phyloP scores from a whole-genome alignment of 2,888 invertebrate genomes.

The Hydropsyche betteni region DNA sequence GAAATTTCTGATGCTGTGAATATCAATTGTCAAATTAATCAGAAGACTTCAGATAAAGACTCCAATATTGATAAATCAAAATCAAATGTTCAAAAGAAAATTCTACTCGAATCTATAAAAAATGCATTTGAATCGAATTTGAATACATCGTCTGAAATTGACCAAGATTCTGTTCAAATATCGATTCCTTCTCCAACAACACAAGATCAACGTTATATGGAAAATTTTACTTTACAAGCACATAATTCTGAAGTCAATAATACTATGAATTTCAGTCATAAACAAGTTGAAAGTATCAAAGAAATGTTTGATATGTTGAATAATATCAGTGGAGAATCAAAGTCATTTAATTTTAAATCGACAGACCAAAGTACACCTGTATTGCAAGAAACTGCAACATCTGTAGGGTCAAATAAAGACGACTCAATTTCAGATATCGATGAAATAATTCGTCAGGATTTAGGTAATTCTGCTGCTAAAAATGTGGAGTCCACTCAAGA shows the following conservation, averaged over 20 bases:
- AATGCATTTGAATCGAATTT: conserved; percentile 68
- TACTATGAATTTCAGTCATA: conserved; percentile 62
- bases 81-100: background rate
- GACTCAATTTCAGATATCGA: conserved; percentile 51
- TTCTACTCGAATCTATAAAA: conserved; percentile 51
- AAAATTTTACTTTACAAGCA: conserved; percentile 71
- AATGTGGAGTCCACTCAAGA: conserved; percentile 42
- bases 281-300: conserved; percentile 72
- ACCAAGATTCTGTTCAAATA: conserved; percentile 72
- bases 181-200: conserved; percentile 74
- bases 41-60: background rate
- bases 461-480: conserved; percentile 51
- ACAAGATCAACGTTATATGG: conserved; percentile 71
- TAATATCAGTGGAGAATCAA: conserved; percentile 67
- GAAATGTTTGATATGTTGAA: conserved; percentile 77
- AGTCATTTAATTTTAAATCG: conserved; percentile 54
- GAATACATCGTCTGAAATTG: conserved; percentile 66
- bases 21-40: background rate
- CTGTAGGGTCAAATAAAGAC: conserved; percentile 44
- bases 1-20: conserved; percentile 8
- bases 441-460: conserved; percentile 50
- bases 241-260: conserved; percentile 63
- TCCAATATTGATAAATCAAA: background rate
- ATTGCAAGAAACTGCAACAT: conserved; percentile 50
- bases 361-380: conserved; percentile 49